phyloP scores from a whole-genome alignment of 2,888 invertebrate species.

The Cactoblastis cactorum region DNA sequence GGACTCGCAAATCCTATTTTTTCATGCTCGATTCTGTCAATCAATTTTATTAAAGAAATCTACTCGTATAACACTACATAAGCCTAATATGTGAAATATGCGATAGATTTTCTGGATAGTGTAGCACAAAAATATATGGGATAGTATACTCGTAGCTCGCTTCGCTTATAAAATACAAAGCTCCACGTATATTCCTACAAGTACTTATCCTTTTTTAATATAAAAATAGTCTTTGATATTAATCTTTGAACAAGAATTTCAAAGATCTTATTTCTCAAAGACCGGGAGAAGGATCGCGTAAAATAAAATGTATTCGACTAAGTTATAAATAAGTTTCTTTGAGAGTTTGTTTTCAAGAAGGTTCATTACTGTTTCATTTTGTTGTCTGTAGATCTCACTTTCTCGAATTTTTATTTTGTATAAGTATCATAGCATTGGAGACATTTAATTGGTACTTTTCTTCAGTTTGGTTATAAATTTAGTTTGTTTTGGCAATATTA shows the following conservation, averaged over 20 bases:
- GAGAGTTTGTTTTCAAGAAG: constrained; percentile 17
- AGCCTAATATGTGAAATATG: no score
- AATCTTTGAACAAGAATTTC: constrained; percentile 38
- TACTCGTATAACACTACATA: no score
- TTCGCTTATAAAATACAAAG: no score
- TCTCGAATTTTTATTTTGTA: constrained; percentile 1
- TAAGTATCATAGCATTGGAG: background rate
- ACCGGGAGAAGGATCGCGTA: constrained; percentile 29
- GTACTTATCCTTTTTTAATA: constrained; percentile 13
- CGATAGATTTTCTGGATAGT: no score
- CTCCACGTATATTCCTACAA: no score
- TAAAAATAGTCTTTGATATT: constrained; percentile 32
- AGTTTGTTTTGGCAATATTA: no score
- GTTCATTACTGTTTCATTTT: constrained; percentile 14
- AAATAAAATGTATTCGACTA: constrained; percentile 26
- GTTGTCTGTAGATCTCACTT: constrained; percentile 8
- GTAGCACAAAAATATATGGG: no score
- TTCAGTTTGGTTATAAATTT: background rate
- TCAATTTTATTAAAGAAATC: no score
- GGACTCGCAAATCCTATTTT: no score
- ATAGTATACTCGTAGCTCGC: no score
- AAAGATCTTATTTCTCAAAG: constrained; percentile 50
- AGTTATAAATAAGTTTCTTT: constrained; percentile 22
- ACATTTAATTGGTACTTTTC: background rate
- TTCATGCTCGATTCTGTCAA: no score